Base-by-base conservation (phyloP, 1,140 invertebrate species). In the Lepidurus arcticus region DNA sequence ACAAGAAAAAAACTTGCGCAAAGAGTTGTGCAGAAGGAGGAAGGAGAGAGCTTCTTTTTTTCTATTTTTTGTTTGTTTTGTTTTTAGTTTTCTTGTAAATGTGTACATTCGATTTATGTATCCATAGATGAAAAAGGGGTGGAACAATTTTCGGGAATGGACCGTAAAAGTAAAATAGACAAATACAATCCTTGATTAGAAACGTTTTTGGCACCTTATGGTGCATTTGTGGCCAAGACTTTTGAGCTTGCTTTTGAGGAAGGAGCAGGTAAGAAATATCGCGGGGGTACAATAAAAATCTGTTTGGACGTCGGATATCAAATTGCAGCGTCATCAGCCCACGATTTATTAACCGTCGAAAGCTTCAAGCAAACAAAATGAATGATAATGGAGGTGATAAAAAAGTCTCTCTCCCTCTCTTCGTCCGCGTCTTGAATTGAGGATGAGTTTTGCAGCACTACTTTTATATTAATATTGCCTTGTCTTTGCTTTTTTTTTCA, bases 361-460 rank as follows among this genome's bases (percentile, higher is more conserved):
- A 65, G 53, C 53, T 65, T 65, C 53, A 65, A 65, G 53, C 53
- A 65, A 65, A 65, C 53, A 65, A 65, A 65, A 65, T 65, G 53
- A 65, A 65, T 65, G 53, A 65, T 65, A 65, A 65, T 65, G 53
- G 53, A 65, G 53, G 53, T 65, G 53, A 65, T 65, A 65, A 65
- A 65, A 65, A 65, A 65, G 53, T 65, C 53, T 65, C 53, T 21
- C 53, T 65, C 53, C 16, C 53, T 65, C 21, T 65, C 34, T 34
- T 34, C 34, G 3, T 34, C 34, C 34, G 34, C 34, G 34, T 34
- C 34, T 4, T 34, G 4, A 34, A 2, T 34, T 13, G 53, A 65
- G 21, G 21, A 13, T 65, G 13, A n/a, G 53, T 65, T 65, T 65
- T 47, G 45, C 45, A 11, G 45, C 10, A 16, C 4, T 7, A n/a